Evolutionary conservation across 2,113 vertebrate genomes (phyloP).

Genomic region (Amazona guildingii): DNA sequence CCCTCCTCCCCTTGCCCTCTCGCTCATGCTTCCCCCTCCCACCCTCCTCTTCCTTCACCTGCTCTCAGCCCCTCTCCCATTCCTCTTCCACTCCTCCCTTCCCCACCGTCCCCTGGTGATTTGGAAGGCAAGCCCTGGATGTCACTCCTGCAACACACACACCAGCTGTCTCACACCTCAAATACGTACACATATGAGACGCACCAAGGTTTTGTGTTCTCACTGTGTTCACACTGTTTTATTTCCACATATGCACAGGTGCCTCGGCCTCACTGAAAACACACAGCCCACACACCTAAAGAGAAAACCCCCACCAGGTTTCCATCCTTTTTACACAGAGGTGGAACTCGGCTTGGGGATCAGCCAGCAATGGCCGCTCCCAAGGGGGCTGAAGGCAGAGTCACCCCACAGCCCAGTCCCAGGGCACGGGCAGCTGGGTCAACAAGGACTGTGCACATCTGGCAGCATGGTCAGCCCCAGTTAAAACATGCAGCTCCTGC

Average conservation of each 20-base stretch:
- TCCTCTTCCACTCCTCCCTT: not conserved
- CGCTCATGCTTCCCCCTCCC: not conserved
- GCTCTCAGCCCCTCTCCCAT: not conserved
- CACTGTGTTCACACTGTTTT: fast-evolving
- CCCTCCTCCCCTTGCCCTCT: slow-evolving; percentile 58
- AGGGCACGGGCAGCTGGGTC: not conserved
- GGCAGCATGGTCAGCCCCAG: not conserved
- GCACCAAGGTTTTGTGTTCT: not conserved
- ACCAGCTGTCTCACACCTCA: not conserved
- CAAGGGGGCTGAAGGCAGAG: not conserved
- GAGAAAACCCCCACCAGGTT: not conserved
- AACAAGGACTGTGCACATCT: no score
- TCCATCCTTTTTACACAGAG: not conserved
- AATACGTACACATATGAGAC: fast-evolving
- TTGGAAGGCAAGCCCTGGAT: slow-evolving; percentile 8
- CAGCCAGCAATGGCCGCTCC: fast-evolving
- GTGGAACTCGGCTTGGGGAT: not conserved
- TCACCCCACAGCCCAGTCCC: fast-evolving
- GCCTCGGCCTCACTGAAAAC: fast-evolving
- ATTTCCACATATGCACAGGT: fast-evolving
- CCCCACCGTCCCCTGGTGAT: not conserved
- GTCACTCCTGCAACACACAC: not conserved
- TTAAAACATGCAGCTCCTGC: not conserved
- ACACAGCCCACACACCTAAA: fast-evolving
- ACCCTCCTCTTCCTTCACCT: not conserved